phyloP scores from a whole-genome alignment of 2,888 invertebrate species.

The Syrista parreyssii region DNA sequence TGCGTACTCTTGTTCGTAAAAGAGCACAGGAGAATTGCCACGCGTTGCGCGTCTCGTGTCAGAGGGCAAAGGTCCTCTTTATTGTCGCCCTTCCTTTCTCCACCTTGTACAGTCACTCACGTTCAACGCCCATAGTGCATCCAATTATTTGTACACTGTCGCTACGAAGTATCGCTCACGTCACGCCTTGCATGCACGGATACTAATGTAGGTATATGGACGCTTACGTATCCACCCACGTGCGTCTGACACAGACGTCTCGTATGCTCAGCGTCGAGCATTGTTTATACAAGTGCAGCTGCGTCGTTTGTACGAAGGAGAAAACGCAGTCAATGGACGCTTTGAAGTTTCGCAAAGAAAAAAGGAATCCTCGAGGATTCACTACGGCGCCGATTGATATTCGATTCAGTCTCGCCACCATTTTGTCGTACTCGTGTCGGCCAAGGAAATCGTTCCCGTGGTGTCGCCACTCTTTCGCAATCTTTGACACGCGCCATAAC shows the following conservation, averaged over 20 bases:
- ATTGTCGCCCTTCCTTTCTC: neutral
- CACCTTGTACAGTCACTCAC: neutral
- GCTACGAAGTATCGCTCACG: neutral
- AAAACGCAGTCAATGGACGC: neutral
- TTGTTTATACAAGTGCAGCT: slow-evolving; percentile 48
- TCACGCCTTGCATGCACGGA: neutral
- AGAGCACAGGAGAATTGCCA: neutral
- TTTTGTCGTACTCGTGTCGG: neutral
- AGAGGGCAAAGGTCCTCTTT: neutral
- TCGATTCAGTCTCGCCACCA: neutral
- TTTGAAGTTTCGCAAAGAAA: neutral
- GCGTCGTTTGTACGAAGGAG: slow-evolving; percentile 21
- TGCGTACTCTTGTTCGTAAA: neutral
- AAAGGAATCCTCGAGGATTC: neutral
- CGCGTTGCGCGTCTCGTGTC: neutral
- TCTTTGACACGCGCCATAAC: neutral
- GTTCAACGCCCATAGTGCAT: neutral
- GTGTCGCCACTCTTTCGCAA: neutral
- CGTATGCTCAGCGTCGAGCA: slow-evolving; percentile 31
- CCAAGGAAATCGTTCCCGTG: neutral
- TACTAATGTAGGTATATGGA: neutral
- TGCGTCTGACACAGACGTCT: slow-evolving; percentile 27
- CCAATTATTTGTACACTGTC: neutral
- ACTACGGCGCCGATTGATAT: neutral
- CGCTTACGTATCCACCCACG: neutral